Base-by-base conservation (phyloP, 2,888 invertebrate species). In the Folsomia candida region DNA sequence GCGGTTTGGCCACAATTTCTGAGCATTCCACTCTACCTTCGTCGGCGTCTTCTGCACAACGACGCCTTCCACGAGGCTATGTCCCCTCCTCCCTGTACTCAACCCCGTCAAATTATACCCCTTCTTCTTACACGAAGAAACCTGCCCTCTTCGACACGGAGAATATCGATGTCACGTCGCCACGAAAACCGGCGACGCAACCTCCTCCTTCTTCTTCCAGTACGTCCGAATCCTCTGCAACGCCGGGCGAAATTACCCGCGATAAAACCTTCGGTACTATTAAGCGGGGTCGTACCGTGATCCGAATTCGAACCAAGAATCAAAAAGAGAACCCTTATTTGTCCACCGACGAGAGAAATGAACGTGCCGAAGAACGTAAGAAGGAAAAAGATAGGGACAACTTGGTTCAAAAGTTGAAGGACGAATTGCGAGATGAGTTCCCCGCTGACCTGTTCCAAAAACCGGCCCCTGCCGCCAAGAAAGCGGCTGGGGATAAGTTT, bases 151-250 rank as follows among this genome's bases (percentile, higher is more conserved):
- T 70, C 20, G 71, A 70, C 26, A 92, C 93, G 1, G 91, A 91
- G 29, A 91, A 92, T 81, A 93, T 93, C 77, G 93, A 93, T 82
- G 92, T 93, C 0, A 90, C 91, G 0, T 87, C 87, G 74, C 84
- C 76, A 83, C 84, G 82, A 74, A 80, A 71, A 70, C 18, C 6
- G 14, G n/a, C n/a, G n/a, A n/a, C n/a, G n/a, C n/a, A n/a, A n/a
- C n/a, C n/a, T n/a, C 47, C 47, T 47, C 4, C 4, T 4, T 6
- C 71, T 47, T 71, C 78, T 29, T 80, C 73, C 4, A 24, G 24
- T 3, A 9, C 14, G 3, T 60, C 60, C 3, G 11, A 14, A 25
- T 24, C 60, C 25, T 24, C 60, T 25, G 75, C 73, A 18, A 73
- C 66, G 54, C 76, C 76, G n/a, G 77, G 72, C 6, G 79, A 79